Conservation (phyloP, 2,113 vertebrate species). For the Herpetotheres cachinnans region DNA sequence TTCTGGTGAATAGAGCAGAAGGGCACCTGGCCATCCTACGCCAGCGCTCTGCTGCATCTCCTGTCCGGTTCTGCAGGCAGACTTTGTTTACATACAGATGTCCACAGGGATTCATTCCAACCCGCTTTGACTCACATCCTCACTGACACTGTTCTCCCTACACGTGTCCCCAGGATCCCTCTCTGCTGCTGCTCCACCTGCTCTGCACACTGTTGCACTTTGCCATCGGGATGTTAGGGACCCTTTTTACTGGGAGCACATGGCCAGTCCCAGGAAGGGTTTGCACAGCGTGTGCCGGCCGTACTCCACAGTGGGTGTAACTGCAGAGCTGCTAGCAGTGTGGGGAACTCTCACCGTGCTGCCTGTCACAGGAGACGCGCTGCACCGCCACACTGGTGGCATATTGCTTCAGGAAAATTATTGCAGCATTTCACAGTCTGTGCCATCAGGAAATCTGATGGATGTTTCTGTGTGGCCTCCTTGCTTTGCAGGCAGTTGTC, state of each 20-base stretch:
- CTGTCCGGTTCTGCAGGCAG: fast-evolving
- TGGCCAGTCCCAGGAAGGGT: not conserved
- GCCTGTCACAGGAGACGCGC: fast-evolving
- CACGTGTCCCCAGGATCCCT: not conserved
- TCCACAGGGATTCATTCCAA: not conserved
- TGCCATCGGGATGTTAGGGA: fast-evolving
- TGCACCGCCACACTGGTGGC: too few relatives aligned
- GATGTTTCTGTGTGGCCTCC: not conserved
- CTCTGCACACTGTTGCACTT: fast-evolving
- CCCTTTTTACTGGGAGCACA: too few relatives aligned
- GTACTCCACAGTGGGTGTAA: fast-evolving
- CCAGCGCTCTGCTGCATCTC: not conserved
- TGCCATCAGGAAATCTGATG: not conserved
- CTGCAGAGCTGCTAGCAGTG: fast-evolving
- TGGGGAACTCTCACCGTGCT: not conserved
- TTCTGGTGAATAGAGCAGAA: not conserved
- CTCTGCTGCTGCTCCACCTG: not conserved
- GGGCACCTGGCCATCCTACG: not conserved
- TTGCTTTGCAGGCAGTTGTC: not conserved
- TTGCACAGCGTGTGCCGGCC: fast-evolving
- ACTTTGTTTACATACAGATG: too few relatives aligned
- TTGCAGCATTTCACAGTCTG: not conserved
- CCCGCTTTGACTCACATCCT: too few relatives aligned
- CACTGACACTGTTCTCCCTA: not conserved
- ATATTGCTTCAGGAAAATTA: not conserved